Evolutionary conservation across 53 echinoderm and acorn worm genomes (phyloP), one percentile per base, ranked within the genome.

Genomic region (Zoroaster sp.): DNA sequence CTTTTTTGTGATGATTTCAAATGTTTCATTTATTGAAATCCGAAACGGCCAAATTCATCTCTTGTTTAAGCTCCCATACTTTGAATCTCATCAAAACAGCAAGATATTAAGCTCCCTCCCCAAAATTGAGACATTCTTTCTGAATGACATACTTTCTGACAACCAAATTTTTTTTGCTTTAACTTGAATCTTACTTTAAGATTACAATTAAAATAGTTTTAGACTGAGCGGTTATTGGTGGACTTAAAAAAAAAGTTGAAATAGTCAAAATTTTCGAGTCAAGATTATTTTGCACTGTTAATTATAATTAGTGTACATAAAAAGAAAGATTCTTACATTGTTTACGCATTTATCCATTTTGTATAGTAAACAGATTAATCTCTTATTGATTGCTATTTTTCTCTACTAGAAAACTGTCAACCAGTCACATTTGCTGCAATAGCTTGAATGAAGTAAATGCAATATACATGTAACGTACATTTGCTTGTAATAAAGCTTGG

Each of bases 321-420:
- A 46, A 8, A 70, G 68, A 66, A 35, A 69, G 69, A 49, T 69
- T 71, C 69, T 39, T 40, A 74, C 35, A 35, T 49, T 35, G 85
- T 69, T 85, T 85, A 70, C 70, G 85, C 85, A 85, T 85, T 71
- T 85, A 34, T 85, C 85, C 45, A 59, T 85, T 85, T 85, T 85
- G 85, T 85, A 85, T 85, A 71, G 69, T 67, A 85, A 20, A 71
- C 23, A 35, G 34, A 71, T 20, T 81, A 25, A 81, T 40, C 37
- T 78, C 40, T 13, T 17, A 40, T 53, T 55, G 39, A 21, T 78
- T 38, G 43, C 66, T 81, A 54, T 66, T 81, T 49, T 81, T 68
- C 46, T 76, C 35, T 35, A 28, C 18, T 76, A 32, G 47, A 76
- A 51, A 59, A 46, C 34, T 46, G 4, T 69, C 25, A 33, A 69